Evolutionary conservation across 2,113 vertebrate species (phyloP), one percentile per base, ranked within the genome.

Genomic region (Heliornis fulica): DNA sequence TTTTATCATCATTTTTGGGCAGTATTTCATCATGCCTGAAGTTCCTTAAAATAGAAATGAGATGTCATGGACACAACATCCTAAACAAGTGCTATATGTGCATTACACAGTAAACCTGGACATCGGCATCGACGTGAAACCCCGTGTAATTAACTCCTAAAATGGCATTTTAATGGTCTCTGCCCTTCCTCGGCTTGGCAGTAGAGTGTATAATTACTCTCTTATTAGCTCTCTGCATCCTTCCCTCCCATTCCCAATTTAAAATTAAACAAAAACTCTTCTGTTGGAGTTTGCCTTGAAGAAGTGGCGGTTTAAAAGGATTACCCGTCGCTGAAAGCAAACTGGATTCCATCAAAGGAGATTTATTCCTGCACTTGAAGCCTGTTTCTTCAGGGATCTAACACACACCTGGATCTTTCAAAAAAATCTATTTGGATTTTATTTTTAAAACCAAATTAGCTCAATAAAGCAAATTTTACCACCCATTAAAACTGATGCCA

Each of bases 151-250:
- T 89, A 89, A 59, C 54, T 77, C 72, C 60, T 34, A 31, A 85
- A 85, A 63, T 16, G 56, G 81, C 46, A 29, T 87, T 92, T 90
- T 71, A 80, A 64, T 43, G 56, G 19, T 64, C 59, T 25, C 74
- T 60, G 65, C 70, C 65, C 76, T 77, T 61, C 43, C 80, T 38
- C 82, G 40, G 4, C 75, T 63, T 54, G 79, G 78, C 79, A 87
- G n/a, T 17, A 23, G 65, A 2, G 2, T 50, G 77, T 32, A 76
- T 83, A 87, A 93, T 87, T 40, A 50, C 72, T 74, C 60, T 76
- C 83, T 38, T 79, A 94, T 95, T 89, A 93, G 90, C 64, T 90
- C 74, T 60, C 89, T 46, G 87, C 81, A 77, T 76, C 88, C 86
- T 82, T 60, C 51, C 78, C 77, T n/a, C 48, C 7, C 61, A 56